A percentile compares a stretch with the other conserved stretches of the same genome.
Conservation (phyloP, 2,113 vertebrate genomes). For the Tor tambroides region DNA sequence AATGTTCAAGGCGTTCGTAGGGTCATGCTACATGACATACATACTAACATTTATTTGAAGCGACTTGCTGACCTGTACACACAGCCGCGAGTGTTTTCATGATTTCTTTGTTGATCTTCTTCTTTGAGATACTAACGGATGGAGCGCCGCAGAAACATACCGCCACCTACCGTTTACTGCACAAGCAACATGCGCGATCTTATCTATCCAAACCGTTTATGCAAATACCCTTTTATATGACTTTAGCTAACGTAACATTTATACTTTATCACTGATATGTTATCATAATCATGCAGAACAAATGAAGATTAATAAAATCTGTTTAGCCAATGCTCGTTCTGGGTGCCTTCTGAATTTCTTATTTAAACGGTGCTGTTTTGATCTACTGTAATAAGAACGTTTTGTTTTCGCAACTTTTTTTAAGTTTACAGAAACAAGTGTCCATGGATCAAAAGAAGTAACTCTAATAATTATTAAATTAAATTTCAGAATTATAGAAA, state of each 20-base stretch:
- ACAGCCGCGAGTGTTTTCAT: background rate
- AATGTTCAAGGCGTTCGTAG: no score
- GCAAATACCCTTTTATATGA: background rate
- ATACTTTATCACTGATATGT: background rate
- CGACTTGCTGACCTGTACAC: background rate
- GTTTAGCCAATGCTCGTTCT: no score
- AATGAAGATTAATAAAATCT: background rate
- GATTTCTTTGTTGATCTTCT: constrained; percentile 19
- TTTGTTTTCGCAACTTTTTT: no score
- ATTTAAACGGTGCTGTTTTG: background rate
- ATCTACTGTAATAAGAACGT: background rate
- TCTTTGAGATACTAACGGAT: background rate
- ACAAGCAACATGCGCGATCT: background rate
- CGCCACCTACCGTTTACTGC: background rate
- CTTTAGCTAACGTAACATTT: background rate
- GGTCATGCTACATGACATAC: background rate
- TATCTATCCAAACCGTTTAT: background rate
- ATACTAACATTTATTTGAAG: no score
- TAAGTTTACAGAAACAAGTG: no score
- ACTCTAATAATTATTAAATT: no score
- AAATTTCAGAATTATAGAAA: no score
- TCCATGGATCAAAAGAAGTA: no score
- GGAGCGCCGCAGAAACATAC: background rate
- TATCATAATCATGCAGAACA: background rate
- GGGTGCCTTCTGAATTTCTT: no score